These are phyloP conservation scores for Xiphophorus hellerii DNA, from an alignment of 2,113 vertebrate genomes.

Conservation along the genomic window DNA sequence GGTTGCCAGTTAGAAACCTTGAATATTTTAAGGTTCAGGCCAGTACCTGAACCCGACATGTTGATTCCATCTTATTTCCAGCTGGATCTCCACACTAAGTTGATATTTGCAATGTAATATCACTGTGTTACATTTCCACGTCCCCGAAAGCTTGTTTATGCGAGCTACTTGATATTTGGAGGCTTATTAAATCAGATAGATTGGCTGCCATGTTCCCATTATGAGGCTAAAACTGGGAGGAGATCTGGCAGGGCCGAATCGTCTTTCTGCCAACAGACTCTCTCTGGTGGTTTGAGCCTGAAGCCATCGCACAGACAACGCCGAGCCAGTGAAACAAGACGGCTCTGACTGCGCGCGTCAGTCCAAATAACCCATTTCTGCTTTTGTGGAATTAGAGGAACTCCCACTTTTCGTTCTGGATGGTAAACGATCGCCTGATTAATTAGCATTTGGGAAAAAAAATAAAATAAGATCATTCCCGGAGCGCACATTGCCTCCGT, in stretches of 20 bases:
- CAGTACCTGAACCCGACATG: background rate
- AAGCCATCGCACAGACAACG: slow-evolving; percentile 31
- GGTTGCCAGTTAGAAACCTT: too few relatives aligned
- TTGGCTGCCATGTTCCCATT: slow-evolving; percentile 65
- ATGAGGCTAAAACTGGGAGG: slow-evolving; percentile 64
- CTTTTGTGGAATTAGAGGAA: slow-evolving; percentile 24
- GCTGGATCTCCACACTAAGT: slow-evolving; percentile 1
- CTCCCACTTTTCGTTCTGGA: slow-evolving; percentile 5
- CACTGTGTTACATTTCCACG: slow-evolving; percentile 21
- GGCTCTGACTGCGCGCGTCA: slow-evolving; percentile 19
- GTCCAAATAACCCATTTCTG: slow-evolving; percentile 2
- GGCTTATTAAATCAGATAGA: slow-evolving; percentile 69
- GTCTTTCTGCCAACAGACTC: slow-evolving; percentile 66
- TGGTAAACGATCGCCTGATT: slow-evolving; percentile 9
- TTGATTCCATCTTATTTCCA: background rate
- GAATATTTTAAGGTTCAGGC: too few relatives aligned
- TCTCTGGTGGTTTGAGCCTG: slow-evolving; percentile 60
- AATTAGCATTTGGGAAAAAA: slow-evolving; percentile 2
- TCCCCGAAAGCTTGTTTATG: slow-evolving; percentile 42
- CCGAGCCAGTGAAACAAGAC: slow-evolving; percentile 28
- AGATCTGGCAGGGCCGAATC: slow-evolving; percentile 62
- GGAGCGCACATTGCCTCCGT: background rate
- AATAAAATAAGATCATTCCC: background rate
- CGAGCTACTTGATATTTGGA: slow-evolving; percentile 60
- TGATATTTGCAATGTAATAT: slow-evolving; percentile 17